phyloP scores from a whole-genome alignment of 2,113 vertebrate genomes.

The Prunella fulvescens region DNA sequence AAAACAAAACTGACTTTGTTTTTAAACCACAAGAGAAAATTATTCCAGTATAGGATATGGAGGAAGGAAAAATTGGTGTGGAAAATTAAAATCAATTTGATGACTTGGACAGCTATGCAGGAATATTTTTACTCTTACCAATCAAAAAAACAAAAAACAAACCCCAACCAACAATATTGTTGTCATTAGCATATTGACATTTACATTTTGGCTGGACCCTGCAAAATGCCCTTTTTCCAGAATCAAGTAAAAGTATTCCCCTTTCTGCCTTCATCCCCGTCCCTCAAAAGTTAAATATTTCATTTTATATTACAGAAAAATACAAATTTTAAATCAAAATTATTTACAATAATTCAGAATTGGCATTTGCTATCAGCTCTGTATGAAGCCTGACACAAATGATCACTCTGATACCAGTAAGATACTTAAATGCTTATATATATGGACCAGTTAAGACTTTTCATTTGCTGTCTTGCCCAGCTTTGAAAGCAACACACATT shows the following conservation, averaged over 20 bases:
- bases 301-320: slow-evolving; percentile 76
- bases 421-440: slow-evolving; percentile 54
- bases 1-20: background rate
- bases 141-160: background rate
- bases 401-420: slow-evolving; percentile 53
- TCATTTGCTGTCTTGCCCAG: background rate
- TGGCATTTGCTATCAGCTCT: slow-evolving; percentile 55
- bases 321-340: slow-evolving; percentile 66
- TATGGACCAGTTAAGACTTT: slow-evolving; percentile 62
- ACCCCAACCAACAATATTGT: background rate
- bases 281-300: slow-evolving; percentile 70
- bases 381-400: slow-evolving; percentile 59
- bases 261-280: background rate
- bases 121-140: slow-evolving; percentile 9
- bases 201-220: slow-evolving; percentile 61
- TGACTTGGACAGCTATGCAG: background rate
- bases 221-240: slow-evolving; percentile 65
- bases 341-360: slow-evolving; percentile 72
- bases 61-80: slow-evolving; percentile 34
- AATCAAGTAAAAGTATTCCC: slow-evolving; percentile 52
- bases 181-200: slow-evolving; percentile 18
- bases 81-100: slow-evolving; percentile 30
- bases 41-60: slow-evolving; percentile 60
- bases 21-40: slow-evolving; percentile 17
- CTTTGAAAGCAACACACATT: slow-evolving; percentile 51